Percentiles rank a stretch among this genome's conserved stretches.
Conservation (phyloP, 1,140 invertebrate species). For the Zelostemma sp. region DNA sequence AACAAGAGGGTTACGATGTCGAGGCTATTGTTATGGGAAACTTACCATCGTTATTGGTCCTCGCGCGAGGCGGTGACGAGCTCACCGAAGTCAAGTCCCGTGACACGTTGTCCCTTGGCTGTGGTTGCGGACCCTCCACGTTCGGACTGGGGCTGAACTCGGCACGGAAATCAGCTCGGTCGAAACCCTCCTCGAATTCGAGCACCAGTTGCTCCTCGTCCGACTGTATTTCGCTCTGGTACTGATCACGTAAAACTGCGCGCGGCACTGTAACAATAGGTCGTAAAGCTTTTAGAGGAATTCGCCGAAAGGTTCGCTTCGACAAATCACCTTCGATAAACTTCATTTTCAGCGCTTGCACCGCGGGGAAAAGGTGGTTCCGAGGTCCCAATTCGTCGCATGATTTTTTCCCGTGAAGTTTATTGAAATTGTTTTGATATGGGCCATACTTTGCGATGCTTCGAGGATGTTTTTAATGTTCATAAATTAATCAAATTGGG, state of each 20-base stretch:
- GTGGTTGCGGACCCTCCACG: constrained; percentile 65
- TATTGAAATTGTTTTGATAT: too few relatives aligned
- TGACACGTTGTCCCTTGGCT: constrained; percentile 58
- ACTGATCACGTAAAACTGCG: constrained; percentile 84
- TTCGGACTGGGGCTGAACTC: constrained; percentile 71
- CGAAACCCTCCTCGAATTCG: constrained; percentile 69
- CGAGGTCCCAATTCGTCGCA: too few relatives aligned
- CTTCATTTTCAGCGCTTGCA: background rate
- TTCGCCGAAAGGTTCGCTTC: background rate
- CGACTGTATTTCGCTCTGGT: constrained; percentile 78
- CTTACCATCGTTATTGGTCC: constrained; percentile 66
- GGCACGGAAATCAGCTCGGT: constrained; percentile 65
- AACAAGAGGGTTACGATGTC: constrained; percentile 14
- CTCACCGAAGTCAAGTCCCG: constrained; percentile 62
- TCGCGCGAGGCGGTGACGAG: constrained; percentile 60
- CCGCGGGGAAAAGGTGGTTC: too few relatives aligned
- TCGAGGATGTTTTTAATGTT: too few relatives aligned
- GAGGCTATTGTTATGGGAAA: constrained; percentile 4
- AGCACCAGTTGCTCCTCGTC: constrained; percentile 75
- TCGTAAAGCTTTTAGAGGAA: constrained; percentile 5
- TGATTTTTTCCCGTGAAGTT: too few relatives aligned
- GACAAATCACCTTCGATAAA: background rate
- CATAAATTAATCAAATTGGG: too few relatives aligned
- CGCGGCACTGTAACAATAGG: constrained; percentile 79
- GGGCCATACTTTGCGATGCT: too few relatives aligned